These are phyloP conservation scores for Apis florea DNA, from an alignment of 1,140 invertebrate species.

Conservation along the genomic window DNA sequence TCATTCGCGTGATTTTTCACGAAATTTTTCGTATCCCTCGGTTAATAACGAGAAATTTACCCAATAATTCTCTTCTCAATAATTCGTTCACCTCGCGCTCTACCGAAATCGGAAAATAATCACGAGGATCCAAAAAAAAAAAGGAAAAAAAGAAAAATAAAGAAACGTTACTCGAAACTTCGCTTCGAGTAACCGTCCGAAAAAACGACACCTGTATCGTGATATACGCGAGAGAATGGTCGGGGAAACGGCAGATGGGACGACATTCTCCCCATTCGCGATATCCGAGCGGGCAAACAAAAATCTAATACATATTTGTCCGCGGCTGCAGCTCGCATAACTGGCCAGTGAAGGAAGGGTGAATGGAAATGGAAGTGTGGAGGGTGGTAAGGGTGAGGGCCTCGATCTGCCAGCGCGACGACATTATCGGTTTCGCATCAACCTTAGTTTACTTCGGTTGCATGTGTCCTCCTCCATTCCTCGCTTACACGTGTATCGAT, in stretches of 20 bases:
- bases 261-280: slow-evolving; percentile 51
- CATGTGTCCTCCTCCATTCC: slow-evolving; percentile 28
- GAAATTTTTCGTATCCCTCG: too few species aligned
- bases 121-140: too few species aligned
- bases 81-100: too few species aligned
- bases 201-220: slow-evolving; percentile 21
- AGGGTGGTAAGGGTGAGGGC: slow-evolving; percentile 5
- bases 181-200: background rate
- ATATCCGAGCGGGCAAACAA: slow-evolving; percentile 59
- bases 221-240: slow-evolving; percentile 36
- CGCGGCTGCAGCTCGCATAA: slow-evolving; percentile 47
- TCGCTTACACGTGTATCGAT: slow-evolving; percentile 10
- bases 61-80: too few species aligned
- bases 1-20: too few species aligned
- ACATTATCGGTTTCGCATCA: slow-evolving; percentile 78
- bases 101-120: too few species aligned
- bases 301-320: slow-evolving; percentile 66
- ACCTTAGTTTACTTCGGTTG: slow-evolving; percentile 60
- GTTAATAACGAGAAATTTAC: too few species aligned
- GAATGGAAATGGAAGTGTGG: background rate
- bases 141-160: too few species aligned
- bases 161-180: too few species aligned
- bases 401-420: slow-evolving; percentile 52
- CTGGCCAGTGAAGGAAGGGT: slow-evolving; percentile 18
- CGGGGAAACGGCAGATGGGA: background rate